phyloP scores from a whole-genome alignment of 1,140 invertebrate species.

The Zaprionus vittiger region DNA sequence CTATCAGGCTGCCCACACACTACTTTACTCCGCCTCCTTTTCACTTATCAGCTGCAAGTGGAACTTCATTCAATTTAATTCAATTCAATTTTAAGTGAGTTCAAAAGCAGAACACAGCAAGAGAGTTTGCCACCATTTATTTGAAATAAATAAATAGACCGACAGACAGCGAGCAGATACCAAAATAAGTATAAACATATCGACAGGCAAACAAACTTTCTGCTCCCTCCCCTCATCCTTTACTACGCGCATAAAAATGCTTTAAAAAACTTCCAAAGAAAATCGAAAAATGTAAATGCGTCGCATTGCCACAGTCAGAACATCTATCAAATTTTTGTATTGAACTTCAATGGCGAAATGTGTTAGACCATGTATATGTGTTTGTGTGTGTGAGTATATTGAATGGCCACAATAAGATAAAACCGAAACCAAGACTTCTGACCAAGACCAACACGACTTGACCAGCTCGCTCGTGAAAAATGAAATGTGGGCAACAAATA shows the following conservation, averaged over 20 bases:
- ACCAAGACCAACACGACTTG: constrained; percentile 15
- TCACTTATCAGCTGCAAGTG: constrained; percentile 56
- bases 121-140: constrained; percentile 59
- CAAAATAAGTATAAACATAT: neutral
- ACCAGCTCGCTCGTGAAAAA: constrained; percentile 37
- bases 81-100: constrained; percentile 60
- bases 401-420: constrained; percentile 50
- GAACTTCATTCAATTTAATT: constrained; percentile 65
- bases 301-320: constrained; percentile 66
- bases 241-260: constrained; percentile 54
- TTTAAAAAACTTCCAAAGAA: constrained; percentile 49
- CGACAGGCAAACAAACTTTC: constrained; percentile 58
- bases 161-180: constrained; percentile 11
- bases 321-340: constrained; percentile 73
- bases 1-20: neutral
- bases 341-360: constrained; percentile 52
- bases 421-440: constrained; percentile 33
- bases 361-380: constrained; percentile 17
- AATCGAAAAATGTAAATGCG: constrained; percentile 66
- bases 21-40: neutral
- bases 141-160: constrained; percentile 72
- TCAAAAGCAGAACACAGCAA: constrained; percentile 27
- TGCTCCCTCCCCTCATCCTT: neutral
- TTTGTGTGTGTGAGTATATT: constrained; percentile 26
- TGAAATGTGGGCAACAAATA: constrained; percentile 38